Conservation (phyloP, 1,140 invertebrate genomes). For the Piezodorus guildinii region DNA sequence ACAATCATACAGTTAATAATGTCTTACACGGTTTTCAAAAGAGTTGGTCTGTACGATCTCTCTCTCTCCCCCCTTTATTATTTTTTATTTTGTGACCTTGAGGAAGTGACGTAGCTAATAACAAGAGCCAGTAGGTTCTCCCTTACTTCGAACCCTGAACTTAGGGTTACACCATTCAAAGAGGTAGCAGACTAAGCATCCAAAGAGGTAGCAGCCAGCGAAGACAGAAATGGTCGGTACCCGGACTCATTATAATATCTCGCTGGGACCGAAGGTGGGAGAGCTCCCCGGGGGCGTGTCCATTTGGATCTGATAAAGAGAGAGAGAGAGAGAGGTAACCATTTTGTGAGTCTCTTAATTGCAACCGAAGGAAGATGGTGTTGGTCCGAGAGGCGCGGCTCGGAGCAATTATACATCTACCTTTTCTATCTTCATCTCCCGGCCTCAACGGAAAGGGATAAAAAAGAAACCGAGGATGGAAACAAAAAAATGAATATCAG, state of each 20-base stretch:
- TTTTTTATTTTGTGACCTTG: no score
- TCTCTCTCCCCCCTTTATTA: no score
- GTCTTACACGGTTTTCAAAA: no score
- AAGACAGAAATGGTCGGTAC: no score
- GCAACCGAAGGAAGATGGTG: conserved; percentile 4
- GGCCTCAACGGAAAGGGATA: background rate
- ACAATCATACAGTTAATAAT: no score
- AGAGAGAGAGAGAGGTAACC: background rate
- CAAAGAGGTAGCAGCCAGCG: background rate
- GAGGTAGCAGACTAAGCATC: no score
- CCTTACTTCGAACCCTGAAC: no score
- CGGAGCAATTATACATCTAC: background rate
- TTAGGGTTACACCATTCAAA: no score
- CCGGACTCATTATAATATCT: background rate
- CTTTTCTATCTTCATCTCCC: conserved; percentile 5
- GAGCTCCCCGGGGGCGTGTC: background rate
- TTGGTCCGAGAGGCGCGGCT: conserved; percentile 1
- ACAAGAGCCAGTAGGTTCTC: no score
- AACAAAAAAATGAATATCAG: background rate
- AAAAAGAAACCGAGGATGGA: background rate
- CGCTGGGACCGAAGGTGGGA: background rate
- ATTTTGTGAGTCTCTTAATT: conserved; percentile 4
- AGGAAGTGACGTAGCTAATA: no score
- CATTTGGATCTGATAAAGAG: background rate
- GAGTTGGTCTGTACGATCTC: no score